Percentiles rank a stretch among this genome's conserved stretches.
Evolutionary conservation across 2,888 invertebrate genomes (phyloP).

Genomic region (Nipponacmea schrenckii): DNA sequence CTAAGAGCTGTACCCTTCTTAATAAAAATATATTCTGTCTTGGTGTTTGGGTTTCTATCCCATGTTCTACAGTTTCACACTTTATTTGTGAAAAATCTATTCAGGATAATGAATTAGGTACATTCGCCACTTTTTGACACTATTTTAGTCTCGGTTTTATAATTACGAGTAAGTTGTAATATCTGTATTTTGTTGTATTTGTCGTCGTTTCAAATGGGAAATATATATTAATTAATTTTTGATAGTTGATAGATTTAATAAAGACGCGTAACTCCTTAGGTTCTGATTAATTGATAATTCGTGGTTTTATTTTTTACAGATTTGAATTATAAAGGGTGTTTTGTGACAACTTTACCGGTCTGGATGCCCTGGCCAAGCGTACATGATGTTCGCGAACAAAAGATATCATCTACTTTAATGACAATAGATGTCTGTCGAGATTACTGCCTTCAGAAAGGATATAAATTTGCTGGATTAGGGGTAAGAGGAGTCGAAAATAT

Average conservation of each 20-base stretch:
- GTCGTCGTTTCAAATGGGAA: too few relatives aligned
- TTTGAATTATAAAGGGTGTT: neutral
- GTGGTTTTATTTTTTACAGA: neutral
- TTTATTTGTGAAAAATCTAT: constrained; percentile 2
- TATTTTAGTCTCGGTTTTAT: too few relatives aligned
- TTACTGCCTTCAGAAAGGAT: neutral
- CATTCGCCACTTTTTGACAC: too few relatives aligned
- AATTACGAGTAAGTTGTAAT: too few relatives aligned
- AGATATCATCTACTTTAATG: neutral
- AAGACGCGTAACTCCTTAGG: too few relatives aligned
- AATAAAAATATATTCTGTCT: neutral
- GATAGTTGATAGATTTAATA: too few relatives aligned
- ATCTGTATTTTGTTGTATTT: too few relatives aligned
- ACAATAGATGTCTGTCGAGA: neutral
- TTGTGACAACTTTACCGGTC: neutral
- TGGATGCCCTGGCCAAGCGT: neutral
- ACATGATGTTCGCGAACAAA: neutral
- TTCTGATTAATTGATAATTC: too few relatives aligned
- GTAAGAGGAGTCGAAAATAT: neutral
- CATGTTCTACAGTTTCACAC: neutral
- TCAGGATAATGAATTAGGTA: neutral
- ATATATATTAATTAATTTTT: too few relatives aligned
- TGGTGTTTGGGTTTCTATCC: neutral
- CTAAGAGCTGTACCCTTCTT: neutral
- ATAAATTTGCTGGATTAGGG: neutral